A percentile compares a stretch with the other conserved stretches of the same genome.
These are phyloP conservation scores for Alces alces DNA, from an alignment of 2,113 vertebrate genomes.

Conservation along the genomic window DNA sequence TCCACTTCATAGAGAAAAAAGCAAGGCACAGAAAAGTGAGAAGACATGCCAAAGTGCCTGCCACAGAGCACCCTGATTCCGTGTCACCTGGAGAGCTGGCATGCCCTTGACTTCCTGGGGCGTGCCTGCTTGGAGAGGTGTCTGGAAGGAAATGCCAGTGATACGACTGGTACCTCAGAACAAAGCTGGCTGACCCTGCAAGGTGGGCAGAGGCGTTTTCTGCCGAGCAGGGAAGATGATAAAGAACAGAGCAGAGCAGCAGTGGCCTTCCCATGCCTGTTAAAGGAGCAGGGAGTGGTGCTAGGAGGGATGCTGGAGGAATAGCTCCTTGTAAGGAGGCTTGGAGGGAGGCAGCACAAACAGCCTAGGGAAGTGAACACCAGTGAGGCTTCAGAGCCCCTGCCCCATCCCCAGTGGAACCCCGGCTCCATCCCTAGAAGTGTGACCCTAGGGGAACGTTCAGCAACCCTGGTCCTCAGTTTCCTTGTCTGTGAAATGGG, in stretches of 20 bases:
- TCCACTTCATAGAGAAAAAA: neutral
- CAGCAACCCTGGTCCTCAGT: neutral
- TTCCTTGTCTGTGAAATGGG: neutral
- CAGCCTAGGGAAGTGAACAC: too few relatives aligned
- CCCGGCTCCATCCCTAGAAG: neutral
- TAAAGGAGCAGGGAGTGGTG: neutral
- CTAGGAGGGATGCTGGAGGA: neutral
- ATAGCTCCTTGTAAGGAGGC: neutral
- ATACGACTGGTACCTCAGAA: neutral
- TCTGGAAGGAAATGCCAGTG: neutral
- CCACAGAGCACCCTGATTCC: neutral
- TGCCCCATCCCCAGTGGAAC: neutral
- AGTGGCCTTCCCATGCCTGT: neutral
- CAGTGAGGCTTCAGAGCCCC: neutral
- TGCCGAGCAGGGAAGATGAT: neutral
- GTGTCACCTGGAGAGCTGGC: neutral
- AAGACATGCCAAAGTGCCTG: rapidly evolving
- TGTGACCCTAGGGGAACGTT: neutral
- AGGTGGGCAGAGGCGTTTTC: neutral
- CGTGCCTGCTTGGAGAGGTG: neutral
- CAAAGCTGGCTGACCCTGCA: neutral
- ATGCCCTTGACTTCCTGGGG: too few relatives aligned
- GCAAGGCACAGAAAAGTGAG: neutral
- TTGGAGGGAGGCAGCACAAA: neutral
- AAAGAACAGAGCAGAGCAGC: neutral